Percentiles rank a stretch among this genome's conserved stretches.
Conservation (phyloP, 2,888 invertebrate species). For the Sinopyrophorus schimmeli region DNA sequence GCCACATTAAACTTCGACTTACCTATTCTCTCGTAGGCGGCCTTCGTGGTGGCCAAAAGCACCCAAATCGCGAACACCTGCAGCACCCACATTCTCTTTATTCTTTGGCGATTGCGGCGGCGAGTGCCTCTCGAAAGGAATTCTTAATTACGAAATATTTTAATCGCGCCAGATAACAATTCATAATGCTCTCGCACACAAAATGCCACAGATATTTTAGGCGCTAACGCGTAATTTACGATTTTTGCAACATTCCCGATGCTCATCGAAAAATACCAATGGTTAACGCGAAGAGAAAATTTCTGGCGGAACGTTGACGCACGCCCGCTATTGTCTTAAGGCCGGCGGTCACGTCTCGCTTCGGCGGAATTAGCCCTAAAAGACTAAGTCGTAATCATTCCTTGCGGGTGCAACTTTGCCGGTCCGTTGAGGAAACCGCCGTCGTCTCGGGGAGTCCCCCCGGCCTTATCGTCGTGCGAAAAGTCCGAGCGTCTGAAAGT, state of each 20-base stretch:
- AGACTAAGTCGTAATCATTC: too few relatives aligned
- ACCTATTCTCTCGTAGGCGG: slow-evolving; percentile 28
- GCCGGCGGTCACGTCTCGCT: not conserved
- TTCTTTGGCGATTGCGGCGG: slow-evolving; percentile 15
- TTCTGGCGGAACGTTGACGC: too few relatives aligned
- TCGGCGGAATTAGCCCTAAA: not conserved
- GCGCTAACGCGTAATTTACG: too few relatives aligned
- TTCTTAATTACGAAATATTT: slow-evolving; percentile 18
- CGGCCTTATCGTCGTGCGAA: not conserved
- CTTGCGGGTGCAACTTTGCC: slow-evolving; percentile 5
- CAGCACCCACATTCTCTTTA: slow-evolving; percentile 27
- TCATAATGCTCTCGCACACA: too few relatives aligned
- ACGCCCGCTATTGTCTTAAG: too few relatives aligned
- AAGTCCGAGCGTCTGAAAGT: slow-evolving; percentile 8
- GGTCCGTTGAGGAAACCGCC: slow-evolving; percentile 2
- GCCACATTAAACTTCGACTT: slow-evolving; percentile 18
- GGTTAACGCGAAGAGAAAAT: too few relatives aligned
- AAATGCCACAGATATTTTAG: too few relatives aligned
- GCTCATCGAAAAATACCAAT: too few relatives aligned
- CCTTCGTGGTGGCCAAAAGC: slow-evolving; percentile 19
- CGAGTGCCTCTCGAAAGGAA: slow-evolving; percentile 14
- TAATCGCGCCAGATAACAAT: slow-evolving; percentile 13
- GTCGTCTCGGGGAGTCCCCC: slow-evolving; percentile 7
- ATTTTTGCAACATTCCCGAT: too few relatives aligned
- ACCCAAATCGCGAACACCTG: slow-evolving; percentile 21